phyloP scores from a whole-genome alignment of 2,888 invertebrate genomes.

The Eristalis tenax region DNA sequence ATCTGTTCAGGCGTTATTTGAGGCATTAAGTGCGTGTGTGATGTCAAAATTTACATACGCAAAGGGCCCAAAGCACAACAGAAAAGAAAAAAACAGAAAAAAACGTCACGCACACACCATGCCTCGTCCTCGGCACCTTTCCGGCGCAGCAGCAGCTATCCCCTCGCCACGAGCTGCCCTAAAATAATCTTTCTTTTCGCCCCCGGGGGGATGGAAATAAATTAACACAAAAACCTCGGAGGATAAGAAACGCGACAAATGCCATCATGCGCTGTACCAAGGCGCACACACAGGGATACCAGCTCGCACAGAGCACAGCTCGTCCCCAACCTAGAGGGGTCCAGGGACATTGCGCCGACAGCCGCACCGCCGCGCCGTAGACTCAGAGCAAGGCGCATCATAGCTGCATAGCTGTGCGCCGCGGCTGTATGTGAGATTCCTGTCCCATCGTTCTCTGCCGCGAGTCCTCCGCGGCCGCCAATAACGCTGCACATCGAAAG shows the following conservation, averaged over 20 bases:
- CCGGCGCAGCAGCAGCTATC: not conserved
- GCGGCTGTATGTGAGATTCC: conserved; percentile 48
- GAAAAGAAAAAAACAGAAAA: not conserved
- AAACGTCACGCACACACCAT: conserved; percentile 5
- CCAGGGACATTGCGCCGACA: conserved; percentile 32
- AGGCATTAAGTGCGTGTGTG: conserved; percentile 74
- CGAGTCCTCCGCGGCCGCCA: not conserved
- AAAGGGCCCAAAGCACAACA: conserved; percentile 54
- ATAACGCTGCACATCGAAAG: conserved; percentile 32
- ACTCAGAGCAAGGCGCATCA: conserved; percentile 52
- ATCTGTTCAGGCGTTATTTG: conserved; percentile 65
- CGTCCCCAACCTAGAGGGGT: conserved; percentile 36
- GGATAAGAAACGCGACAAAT: conserved; percentile 72
- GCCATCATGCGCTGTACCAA: conserved; percentile 66
- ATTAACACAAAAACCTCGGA: conserved; percentile 71
- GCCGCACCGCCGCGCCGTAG: conserved; percentile 12
- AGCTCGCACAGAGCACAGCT: too few relatives aligned
- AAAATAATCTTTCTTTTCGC: conserved; percentile 66
- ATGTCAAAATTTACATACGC: conserved; percentile 75
- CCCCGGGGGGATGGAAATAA: conserved; percentile 71
- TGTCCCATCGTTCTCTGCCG: conserved; percentile 25
- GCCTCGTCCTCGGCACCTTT: conserved; percentile 29
- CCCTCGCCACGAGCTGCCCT: conserved; percentile 44
- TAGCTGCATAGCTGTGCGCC: conserved; percentile 51
- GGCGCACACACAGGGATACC: conserved; percentile 31